phyloP scores from a whole-genome alignment of 64 coral and sea anemone genomes.

The Pocillopora verrucosa region DNA sequence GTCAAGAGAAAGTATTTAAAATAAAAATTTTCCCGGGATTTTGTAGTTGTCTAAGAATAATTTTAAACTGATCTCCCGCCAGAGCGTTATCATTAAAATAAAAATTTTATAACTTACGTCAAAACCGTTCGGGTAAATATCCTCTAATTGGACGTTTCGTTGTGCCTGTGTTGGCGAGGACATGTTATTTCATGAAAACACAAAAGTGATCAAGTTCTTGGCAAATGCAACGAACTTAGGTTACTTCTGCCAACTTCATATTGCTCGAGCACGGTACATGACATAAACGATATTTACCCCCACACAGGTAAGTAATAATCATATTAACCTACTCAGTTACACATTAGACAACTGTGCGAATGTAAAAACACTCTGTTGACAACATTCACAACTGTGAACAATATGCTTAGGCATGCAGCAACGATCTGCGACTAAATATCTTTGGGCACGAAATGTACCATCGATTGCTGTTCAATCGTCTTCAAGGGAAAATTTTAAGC shows the following conservation, averaged over 20 bases:
- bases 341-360: neutral
- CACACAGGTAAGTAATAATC: neutral
- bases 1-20: neutral
- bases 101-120: constrained; percentile 32
- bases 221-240: neutral
- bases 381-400: neutral
- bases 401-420: neutral
- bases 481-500: too few relatives aligned
- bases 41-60: neutral
- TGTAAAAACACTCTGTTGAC: neutral
- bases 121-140: neutral
- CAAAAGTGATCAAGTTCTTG: neutral
- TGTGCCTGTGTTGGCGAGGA: neutral
- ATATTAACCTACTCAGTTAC: neutral
- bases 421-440: too few relatives aligned
- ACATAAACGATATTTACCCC: neutral
- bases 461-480: too few relatives aligned
- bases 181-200: neutral
- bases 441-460: too few relatives aligned
- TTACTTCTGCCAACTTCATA: neutral
- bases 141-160: neutral
- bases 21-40: neutral
- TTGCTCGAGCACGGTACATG: neutral
- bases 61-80: neutral
- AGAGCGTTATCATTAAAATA: neutral